Percentiles rank a stretch among this genome's conserved stretches.
Conservation (phyloP, 2,113 vertebrate genomes). For the Pardalotus punctatus region DNA sequence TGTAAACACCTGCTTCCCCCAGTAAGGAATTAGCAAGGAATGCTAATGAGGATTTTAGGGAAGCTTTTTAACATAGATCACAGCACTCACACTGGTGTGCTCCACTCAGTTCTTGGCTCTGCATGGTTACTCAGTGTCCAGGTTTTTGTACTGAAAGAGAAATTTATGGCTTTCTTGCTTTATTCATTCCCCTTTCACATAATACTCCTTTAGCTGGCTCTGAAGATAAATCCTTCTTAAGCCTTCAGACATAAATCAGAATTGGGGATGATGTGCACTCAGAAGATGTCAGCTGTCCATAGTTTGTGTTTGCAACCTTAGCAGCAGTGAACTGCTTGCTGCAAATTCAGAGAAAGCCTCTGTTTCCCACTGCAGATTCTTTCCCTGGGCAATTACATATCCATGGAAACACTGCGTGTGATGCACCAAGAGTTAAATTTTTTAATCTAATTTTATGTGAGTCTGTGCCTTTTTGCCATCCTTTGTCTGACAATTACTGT, state of each 20-base stretch:
- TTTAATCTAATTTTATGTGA: constrained; percentile 25
- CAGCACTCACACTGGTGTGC: background rate
- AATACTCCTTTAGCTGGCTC: background rate
- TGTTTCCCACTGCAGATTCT: background rate
- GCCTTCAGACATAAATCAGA: constrained; percentile 16
- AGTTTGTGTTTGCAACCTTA: background rate
- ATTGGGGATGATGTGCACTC: background rate
- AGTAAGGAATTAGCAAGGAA: background rate
- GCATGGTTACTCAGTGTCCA: background rate
- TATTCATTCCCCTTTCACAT: constrained; percentile 17
- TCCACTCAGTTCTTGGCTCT: background rate
- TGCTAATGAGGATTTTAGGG: background rate
- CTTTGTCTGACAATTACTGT: background rate
- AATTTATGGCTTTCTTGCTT: constrained; percentile 15
- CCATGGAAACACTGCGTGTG: background rate
- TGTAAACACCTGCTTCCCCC: background rate
- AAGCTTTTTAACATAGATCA: background rate
- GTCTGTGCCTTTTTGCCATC: background rate
- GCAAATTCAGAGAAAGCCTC: background rate
- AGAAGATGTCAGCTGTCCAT: background rate
- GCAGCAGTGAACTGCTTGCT: background rate
- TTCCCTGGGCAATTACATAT: background rate
- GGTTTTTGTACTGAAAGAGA: background rate
- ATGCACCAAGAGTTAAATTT: background rate
- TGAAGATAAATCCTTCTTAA: constrained; percentile 24